Base-by-base conservation (phyloP, 1,140 invertebrate genomes). In the Ceratosolen solmsi region DNA sequence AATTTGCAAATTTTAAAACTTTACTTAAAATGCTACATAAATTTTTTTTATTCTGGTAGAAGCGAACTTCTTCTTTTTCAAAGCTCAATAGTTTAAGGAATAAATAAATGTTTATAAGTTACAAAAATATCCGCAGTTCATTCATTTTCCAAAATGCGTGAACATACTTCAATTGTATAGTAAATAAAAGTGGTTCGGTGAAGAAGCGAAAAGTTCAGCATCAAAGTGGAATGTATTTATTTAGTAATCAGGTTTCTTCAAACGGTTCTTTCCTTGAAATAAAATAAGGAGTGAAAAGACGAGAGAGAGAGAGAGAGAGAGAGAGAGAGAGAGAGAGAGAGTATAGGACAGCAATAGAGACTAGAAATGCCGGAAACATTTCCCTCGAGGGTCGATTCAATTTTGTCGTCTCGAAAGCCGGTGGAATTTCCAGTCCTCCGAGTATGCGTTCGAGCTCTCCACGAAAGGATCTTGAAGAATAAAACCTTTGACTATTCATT, bases 401-500 rank as follows among this genome's bases (percentile, higher is more conserved):
- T 80, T 81, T 81, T 76, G 73, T 81, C 80, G 58, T 76, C 72
- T 75, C 72, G 71, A 63, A 80, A 74, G 58, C 71, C 70, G n/a
- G 1, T 80, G 30, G 71, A 80, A 74, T 80, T 80, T 80, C n/a
- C 71, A 74, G 70, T 80, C 54, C 9, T 58, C 30, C 11, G 20
- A 72, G 54, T 30, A 38, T 56, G 51, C 46, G 72, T 49, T 30
- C 70, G 72, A 80, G 58, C 25, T 49, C 70, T 56, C 30, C 25
- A 41, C n/a, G 33, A 68, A 81, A 76, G 73, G 46, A 75, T 81
- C 80, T 76, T 51, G 72, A 51, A 74, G 68, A 81, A 76, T 76
- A 81, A 81, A 58, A 68, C 49, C 80, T 81, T 81, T 81, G 80
- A 81, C 72, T 81, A 76, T 70, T 81, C 80, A 76, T 81, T 81